Evolutionary conservation across 1,140 invertebrate species (phyloP), one percentile per base, ranked within the genome.

Genomic region (Nasonia vitripennis): DNA sequence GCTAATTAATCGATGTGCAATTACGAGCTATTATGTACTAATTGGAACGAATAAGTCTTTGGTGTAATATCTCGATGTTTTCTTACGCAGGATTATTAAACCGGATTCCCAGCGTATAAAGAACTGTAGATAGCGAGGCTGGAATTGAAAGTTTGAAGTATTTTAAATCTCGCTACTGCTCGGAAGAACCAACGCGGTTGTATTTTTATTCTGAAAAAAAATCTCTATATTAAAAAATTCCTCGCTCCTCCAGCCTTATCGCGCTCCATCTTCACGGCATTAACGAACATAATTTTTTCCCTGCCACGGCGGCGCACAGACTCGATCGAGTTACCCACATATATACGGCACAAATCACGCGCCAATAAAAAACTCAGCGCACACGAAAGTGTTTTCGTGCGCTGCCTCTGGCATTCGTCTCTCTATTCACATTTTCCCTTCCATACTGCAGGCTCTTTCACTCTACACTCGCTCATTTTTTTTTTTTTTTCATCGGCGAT

Each of bases 401-500:
- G 14, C 73, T 55, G 27, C 48, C 45, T 73, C 77, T 78, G 77
- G 68, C 48, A 79, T 73, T 73, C 31, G 31, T 84, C 75, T 51
- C n/a, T 73, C 4, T 12, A 79, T 79, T 75, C 80, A 74, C 41
- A 73, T 62, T 75, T 75, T 83, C 62, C 10, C 41, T 27, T 55
- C 23, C 23, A 27, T 27, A 37, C 41, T 41, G 48, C 14, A 11
- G 68, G 23, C 68, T 31, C 68, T 34, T n/a, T 27, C 27, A 7
- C 68, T 31, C 17, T 68, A 20, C 41, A 23, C 6, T 75, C 31
- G 23, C 34, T 45, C 31, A n/a, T n/a, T 78, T 51, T 68, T 37
- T 71, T 83, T 84, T 27, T 27, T n/a, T 87, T 87, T 88, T 83
- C 84, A 86, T 88, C 77, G 74, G 83, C 81, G 86, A 90, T 89